phyloP scores from a whole-genome alignment of 2,113 vertebrate species.

The Corapipo altera region DNA sequence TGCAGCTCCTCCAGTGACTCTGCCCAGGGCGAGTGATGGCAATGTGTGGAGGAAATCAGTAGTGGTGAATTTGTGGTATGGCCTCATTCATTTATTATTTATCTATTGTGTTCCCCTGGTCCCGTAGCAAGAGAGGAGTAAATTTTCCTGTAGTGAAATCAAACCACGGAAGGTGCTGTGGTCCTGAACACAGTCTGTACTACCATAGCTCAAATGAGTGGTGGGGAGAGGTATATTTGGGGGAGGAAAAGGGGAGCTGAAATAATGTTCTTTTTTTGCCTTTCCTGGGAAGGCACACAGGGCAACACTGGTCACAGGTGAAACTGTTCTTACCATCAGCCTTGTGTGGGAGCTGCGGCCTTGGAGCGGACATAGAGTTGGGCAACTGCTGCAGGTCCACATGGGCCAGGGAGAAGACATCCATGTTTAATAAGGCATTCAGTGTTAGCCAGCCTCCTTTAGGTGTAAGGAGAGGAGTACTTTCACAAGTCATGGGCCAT shows the following conservation, averaged over 20 bases:
- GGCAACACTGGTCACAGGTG: neutral
- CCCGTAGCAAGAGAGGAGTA: neutral
- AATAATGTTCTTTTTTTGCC: neutral
- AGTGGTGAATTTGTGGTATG: neutral
- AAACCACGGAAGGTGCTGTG: neutral
- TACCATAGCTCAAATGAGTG: accelerated
- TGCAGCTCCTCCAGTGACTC: accelerated
- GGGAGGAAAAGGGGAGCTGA: neutral
- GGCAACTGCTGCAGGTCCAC: accelerated
- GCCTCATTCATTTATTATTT: neutral
- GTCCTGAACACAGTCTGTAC: accelerated
- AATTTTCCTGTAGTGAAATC: neutral
- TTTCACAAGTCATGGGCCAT: neutral
- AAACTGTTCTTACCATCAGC: neutral
- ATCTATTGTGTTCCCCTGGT: neutral
- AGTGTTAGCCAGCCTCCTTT: neutral
- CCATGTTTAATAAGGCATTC: neutral
- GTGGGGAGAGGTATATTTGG: neutral
- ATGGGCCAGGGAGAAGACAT: neutral
- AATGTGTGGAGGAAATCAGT: neutral
- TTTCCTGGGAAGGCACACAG: neutral
- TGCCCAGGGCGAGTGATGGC: neutral
- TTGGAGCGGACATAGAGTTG: neutral
- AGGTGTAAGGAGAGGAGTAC: neutral
- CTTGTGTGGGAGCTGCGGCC: neutral